These are phyloP conservation scores for Carapus acus DNA, from an alignment of 2,797 vertebrate species.

Conservation along the genomic window DNA sequence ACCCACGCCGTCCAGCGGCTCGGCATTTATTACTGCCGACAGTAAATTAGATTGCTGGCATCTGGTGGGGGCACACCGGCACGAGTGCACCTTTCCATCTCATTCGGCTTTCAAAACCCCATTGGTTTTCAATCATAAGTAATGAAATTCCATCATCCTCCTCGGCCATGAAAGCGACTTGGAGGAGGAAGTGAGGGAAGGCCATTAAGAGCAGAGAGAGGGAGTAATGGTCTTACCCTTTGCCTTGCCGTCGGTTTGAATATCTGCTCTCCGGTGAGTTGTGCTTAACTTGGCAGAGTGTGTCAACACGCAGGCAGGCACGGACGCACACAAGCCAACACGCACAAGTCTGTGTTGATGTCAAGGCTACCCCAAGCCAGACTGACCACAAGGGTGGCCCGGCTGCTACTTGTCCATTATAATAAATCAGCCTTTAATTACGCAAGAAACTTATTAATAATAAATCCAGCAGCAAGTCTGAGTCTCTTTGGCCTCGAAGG, in stretches of 20 bases:
- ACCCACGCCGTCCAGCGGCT: slow-evolving; percentile 48
- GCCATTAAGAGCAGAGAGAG: slow-evolving; percentile 51
- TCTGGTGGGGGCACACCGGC: slow-evolving; percentile 55
- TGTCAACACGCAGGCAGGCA: background rate
- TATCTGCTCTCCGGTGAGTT: slow-evolving; percentile 16
- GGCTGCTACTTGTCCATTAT: too few relatives aligned
- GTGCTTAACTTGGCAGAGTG: slow-evolving; percentile 18
- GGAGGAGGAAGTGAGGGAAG: slow-evolving; percentile 43
- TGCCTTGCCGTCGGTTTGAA: slow-evolving; percentile 35
- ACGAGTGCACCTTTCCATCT: slow-evolving; percentile 61
- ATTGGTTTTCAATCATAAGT: slow-evolving; percentile 63
- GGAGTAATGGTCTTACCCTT: slow-evolving; percentile 61
- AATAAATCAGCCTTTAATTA: too few relatives aligned
- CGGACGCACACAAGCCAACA: background rate
- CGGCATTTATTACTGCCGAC: slow-evolving; percentile 65
- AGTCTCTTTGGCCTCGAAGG: too few relatives aligned
- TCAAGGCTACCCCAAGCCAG: too few relatives aligned
- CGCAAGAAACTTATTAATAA: too few relatives aligned
- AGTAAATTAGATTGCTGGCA: slow-evolving; percentile 66
- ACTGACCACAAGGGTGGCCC: too few relatives aligned
- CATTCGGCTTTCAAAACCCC: slow-evolving; percentile 56
- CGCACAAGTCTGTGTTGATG: too few relatives aligned
- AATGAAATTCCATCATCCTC: slow-evolving; percentile 64
- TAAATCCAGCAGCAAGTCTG: too few relatives aligned
- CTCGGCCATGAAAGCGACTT: slow-evolving; percentile 39